Percentiles rank a stretch among this genome's conserved stretches.
Conservation (phyloP, 30 jellyfish, hydroid and myxozoan species). For the Euphysa ruthae region DNA sequence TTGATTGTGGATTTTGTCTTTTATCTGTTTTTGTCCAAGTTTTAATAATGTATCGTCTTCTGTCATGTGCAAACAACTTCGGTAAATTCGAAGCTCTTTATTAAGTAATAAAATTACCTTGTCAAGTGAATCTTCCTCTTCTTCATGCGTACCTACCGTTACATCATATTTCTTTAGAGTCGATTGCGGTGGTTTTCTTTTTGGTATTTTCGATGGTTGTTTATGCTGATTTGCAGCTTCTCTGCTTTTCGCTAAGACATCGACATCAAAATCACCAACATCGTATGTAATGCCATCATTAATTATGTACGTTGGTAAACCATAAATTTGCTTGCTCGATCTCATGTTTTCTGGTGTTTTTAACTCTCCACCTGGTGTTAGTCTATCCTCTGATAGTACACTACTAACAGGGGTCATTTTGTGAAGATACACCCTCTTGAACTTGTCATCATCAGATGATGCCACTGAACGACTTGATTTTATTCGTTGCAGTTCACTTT, state of each 20-base stretch:
- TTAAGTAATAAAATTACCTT: slow-evolving; percentile 9
- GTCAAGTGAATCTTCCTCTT: background rate
- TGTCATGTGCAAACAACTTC: background rate
- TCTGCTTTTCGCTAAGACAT: too few relatives aligned
- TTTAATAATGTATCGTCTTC: slow-evolving; percentile 13
- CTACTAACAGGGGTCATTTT: background rate
- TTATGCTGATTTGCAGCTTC: too few relatives aligned
- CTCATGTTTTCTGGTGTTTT: too few relatives aligned
- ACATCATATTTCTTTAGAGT: background rate
- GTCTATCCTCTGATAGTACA: slow-evolving; percentile 3
- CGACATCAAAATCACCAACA: too few relatives aligned
- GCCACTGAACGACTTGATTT: background rate
- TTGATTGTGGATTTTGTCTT: slow-evolving; percentile 8
- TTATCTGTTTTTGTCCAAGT: slow-evolving; percentile 15
- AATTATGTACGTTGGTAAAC: background rate
- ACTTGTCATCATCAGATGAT: slow-evolving; percentile 23
- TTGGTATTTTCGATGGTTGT: background rate
- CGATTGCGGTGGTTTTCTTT: background rate
- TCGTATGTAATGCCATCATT: too few relatives aligned
- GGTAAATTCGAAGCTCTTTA: slow-evolving; percentile 17
- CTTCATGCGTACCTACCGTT: background rate
- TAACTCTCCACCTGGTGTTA: slow-evolving; percentile 4
- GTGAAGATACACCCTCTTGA: slow-evolving; percentile 12
- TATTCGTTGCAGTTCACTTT: background rate
- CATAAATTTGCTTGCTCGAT: too few relatives aligned